Conservation (phyloP, 2,113 vertebrate genomes). For the Cyprinodon tularosa region DNA sequence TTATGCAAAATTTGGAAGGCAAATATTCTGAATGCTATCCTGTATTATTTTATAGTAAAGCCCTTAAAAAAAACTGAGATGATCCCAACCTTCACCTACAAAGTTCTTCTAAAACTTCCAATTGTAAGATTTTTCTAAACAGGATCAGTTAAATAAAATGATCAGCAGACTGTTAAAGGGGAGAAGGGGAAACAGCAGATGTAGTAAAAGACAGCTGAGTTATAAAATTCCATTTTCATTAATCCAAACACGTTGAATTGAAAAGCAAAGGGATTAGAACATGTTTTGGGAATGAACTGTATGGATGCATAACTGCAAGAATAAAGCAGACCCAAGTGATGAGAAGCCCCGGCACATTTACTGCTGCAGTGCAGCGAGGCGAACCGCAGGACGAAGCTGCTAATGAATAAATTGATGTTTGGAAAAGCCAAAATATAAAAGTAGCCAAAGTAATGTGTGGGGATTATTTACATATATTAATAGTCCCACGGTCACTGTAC, state of each 20-base stretch:
- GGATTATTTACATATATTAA: conserved; percentile 54
- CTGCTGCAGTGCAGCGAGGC: conserved; percentile 43
- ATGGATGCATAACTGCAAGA: conserved; percentile 14
- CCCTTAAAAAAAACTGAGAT: background rate
- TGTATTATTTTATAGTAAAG: too few species aligned
- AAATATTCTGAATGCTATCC: background rate
- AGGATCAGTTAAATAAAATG: background rate
- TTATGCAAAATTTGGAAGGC: background rate
- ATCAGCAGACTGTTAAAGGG: background rate
- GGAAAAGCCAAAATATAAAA: conserved; percentile 45
- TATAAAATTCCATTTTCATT: conserved; percentile 37
- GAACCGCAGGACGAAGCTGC: conserved; percentile 53
- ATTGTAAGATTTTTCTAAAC: background rate
- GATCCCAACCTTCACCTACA: background rate
- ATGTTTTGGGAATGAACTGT: conserved; percentile 28
- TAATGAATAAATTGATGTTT: conserved; percentile 65
- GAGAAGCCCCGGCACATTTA: conserved; percentile 31
- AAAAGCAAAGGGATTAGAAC: conserved; percentile 47
- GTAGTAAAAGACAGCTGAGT: background rate
- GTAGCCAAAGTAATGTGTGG: conserved; percentile 45
- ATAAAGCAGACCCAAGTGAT: conserved; percentile 56
- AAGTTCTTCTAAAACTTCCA: background rate
- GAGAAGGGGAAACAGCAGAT: conserved; percentile 1
- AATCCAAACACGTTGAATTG: conserved; percentile 37
- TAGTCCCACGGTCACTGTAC: conserved; percentile 58